Evolutionary conservation across 2,797 vertebrate species (phyloP).

Genomic region (Onychomys torridus): DNA sequence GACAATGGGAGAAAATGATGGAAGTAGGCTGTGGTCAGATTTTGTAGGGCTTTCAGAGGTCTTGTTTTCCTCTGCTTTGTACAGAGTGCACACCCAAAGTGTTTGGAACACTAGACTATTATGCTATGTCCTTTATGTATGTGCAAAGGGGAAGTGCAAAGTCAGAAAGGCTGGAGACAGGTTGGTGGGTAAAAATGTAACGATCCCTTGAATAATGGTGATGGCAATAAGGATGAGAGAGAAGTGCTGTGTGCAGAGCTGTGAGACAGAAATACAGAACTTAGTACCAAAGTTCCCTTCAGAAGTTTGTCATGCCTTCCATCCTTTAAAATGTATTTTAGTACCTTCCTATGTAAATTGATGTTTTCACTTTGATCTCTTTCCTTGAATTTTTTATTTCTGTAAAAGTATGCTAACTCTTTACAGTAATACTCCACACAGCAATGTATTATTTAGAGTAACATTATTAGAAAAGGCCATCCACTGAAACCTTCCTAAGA

Average conservation of each 20-base stretch:
- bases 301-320: background rate
- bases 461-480: background rate
- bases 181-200: background rate
- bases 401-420: constrained; percentile 6
- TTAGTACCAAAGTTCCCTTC: background rate
- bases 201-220: background rate
- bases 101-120: background rate
- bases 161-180: background rate
- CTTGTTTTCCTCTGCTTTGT: constrained; percentile 61
- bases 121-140: background rate
- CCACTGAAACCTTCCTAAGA: background rate
- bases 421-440: background rate
- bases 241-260: background rate
- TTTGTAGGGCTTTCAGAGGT: constrained; percentile 1
- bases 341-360: constrained; percentile 20
- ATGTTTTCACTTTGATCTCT: constrained; percentile 14
- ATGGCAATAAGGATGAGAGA: background rate
- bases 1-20: constrained; percentile 44
- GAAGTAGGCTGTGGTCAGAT: background rate
- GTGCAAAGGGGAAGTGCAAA: background rate
- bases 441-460: constrained; percentile 23
- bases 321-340: background rate
- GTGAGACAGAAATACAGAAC: background rate
- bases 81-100: background rate
- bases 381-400: constrained; percentile 52